Evolutionary conservation across 2,888 invertebrate genomes (phyloP).

Genomic region (Callosobruchus maculatus): DNA sequence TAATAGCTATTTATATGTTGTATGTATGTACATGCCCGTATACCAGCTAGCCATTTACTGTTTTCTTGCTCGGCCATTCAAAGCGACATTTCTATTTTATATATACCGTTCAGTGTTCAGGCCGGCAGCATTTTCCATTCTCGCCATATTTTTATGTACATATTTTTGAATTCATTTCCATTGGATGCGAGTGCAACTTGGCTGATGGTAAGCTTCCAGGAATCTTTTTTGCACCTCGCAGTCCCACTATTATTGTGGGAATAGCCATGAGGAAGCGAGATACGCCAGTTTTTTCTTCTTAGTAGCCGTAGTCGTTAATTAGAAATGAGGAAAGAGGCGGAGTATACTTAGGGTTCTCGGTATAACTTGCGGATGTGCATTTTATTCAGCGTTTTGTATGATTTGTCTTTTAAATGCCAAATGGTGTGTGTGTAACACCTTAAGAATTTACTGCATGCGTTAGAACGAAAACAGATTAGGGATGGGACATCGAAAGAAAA

Average conservation of each 20-base stretch:
- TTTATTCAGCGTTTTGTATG: neutral
- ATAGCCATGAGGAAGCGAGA: neutral
- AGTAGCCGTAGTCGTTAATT: neutral
- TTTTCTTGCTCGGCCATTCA: neutral
- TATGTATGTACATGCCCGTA: slow-evolving; percentile 3
- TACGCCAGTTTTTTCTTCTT: neutral
- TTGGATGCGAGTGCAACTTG: slow-evolving; percentile 9
- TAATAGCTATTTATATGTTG: too few relatives aligned
- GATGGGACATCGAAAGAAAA: too few relatives aligned
- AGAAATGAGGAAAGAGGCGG: neutral
- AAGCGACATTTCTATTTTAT: slow-evolving; percentile 15
- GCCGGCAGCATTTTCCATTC: slow-evolving; percentile 18
- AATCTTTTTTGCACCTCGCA: slow-evolving; percentile 7
- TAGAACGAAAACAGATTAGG: too few relatives aligned
- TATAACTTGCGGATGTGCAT: neutral
- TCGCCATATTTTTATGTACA: slow-evolving; percentile 28
- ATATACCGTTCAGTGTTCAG: slow-evolving; percentile 1
- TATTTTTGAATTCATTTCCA: slow-evolving; percentile 27
- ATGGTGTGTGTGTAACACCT: too few relatives aligned
- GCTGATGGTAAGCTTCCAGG: slow-evolving; percentile 6
- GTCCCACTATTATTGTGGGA: neutral
- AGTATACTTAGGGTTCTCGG: neutral
- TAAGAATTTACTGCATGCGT: too few relatives aligned
- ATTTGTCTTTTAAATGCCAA: neutral
- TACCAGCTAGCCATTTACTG: neutral